phyloP scores from a whole-genome alignment of 2,888 invertebrate species.

The Apeira syringaria region DNA sequence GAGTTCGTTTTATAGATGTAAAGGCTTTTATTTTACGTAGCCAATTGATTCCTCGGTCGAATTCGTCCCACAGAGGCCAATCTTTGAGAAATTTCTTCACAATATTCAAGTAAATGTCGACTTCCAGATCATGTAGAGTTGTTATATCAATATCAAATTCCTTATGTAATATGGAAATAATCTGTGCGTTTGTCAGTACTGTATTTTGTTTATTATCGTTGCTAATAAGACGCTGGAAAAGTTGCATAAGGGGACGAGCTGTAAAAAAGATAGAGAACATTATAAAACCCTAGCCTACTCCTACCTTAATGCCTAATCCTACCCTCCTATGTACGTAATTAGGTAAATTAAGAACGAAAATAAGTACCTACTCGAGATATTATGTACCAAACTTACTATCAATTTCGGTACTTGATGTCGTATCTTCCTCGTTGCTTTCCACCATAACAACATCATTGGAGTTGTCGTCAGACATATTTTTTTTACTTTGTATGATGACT shows the following conservation, averaged over 20 bases:
- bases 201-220: slow-evolving; percentile 58
- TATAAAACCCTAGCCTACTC: no score
- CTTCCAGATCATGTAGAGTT: slow-evolving; percentile 49
- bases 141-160: slow-evolving; percentile 53
- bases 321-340: no score
- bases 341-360: no score
- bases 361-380: no score
- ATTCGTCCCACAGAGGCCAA: slow-evolving; percentile 69
- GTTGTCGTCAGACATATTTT: slow-evolving; percentile 26
- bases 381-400: slow-evolving; percentile 32
- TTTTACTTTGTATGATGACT: no score
- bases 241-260: slow-evolving; percentile 61
- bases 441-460: slow-evolving; percentile 34
- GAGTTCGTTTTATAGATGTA: slow-evolving; percentile 37
- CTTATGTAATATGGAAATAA: slow-evolving; percentile 53
- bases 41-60: slow-evolving; percentile 48
- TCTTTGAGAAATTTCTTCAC: slow-evolving; percentile 65
- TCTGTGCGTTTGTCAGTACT: slow-evolving; percentile 59
- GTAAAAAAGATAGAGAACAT: no score
- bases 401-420: not conserved
- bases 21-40: slow-evolving; percentile 37
- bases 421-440: slow-evolving; percentile 24
- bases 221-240: slow-evolving; percentile 54
- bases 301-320: no score
- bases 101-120: slow-evolving; percentile 60